Percentiles rank a stretch among this genome's conserved stretches.
Conservation (phyloP, 2,113 vertebrate species). For the Eclectus roratus region DNA sequence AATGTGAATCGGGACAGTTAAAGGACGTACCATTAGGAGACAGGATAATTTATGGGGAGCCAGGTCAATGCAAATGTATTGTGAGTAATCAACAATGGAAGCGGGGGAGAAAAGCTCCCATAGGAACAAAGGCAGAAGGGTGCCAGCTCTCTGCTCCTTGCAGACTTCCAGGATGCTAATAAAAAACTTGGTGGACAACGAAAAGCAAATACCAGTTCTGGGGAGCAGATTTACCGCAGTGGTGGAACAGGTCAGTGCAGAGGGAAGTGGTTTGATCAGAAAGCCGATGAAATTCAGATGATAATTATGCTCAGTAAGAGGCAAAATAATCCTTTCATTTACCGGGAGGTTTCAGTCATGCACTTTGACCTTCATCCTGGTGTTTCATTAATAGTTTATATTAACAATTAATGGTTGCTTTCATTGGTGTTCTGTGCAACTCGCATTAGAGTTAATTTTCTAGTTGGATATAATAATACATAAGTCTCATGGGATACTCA, state of each 20-base stretch:
- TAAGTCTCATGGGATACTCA: slow-evolving; percentile 31
- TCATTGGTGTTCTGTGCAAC: slow-evolving; percentile 36
- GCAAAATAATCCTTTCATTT: slow-evolving; percentile 61
- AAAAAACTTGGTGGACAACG: slow-evolving; percentile 29
- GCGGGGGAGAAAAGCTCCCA: neutral
- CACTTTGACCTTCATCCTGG: slow-evolving; percentile 61
- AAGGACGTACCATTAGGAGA: slow-evolving; percentile 2
- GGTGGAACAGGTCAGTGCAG: slow-evolving; percentile 60
- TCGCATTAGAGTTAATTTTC: slow-evolving; percentile 44
- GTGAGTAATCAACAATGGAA: slow-evolving; percentile 40
- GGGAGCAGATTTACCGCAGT: neutral
- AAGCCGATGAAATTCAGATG: slow-evolving; percentile 48
- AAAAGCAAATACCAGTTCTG: slow-evolving; percentile 26
- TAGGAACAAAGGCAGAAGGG: slow-evolving; percentile 27
- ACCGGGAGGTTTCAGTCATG: slow-evolving; percentile 45
- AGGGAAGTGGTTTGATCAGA: slow-evolving; percentile 62
- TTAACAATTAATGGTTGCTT: slow-evolving; percentile 63
- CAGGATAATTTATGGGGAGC: slow-evolving; percentile 45
- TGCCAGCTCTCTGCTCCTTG: neutral
- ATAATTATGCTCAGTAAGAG: slow-evolving; percentile 54
- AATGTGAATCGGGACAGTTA: neutral
- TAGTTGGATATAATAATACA: slow-evolving; percentile 45
- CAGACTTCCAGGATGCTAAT: slow-evolving; percentile 24
- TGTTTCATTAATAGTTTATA: slow-evolving; percentile 66
- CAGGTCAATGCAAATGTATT: slow-evolving; percentile 37